Evolutionary conservation across 1,140 invertebrate species (phyloP), one percentile per base, ranked within the genome.

Genomic region (Drepana arcuata): DNA sequence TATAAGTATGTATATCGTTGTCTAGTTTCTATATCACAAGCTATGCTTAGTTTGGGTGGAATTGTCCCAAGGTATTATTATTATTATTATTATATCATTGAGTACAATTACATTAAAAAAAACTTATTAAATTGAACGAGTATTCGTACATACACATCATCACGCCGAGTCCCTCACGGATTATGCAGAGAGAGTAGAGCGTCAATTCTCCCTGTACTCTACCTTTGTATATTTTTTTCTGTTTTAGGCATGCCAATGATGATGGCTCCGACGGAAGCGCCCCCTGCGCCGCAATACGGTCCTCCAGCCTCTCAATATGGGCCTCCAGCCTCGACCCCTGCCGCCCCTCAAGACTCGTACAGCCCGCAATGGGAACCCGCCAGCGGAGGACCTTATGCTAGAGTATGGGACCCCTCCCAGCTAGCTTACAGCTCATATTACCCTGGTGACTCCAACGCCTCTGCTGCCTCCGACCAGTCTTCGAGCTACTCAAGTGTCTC

Each of bases 401-500:
- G 92, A 50, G 86, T 91, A 1, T 92, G 91, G 91, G 89, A 90
- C 45, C 85, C 88, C 1, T 74, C 72, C 26, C 90, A 89, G 49
- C 73, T 93, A 24, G 92, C 92, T 25, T 94, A 94, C 73, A 93
- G 87, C 58, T 90, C 90, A 2, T 93, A 93, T 70, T 89, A 91
- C 46, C 88, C 90, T 30, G 85, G 86, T 58, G 87, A 86, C 37
- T 84, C 86, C 0, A 86, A 79, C 2, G 73, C 84, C 0, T 82
- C 84, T 1, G 84, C 84, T 0, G 70, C 77, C 12, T 84, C 83
- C 0, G 85, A 86, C 43, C 79, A 81, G 21, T 86, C 84, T 21
- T 84, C 85, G 2, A 84, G 85, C 39, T 85, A 86, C 48, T 82
- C 83, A 2, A 79, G 69, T 37, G 79, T 83, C 7, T 84, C 86